These are phyloP conservation scores for Arion vulgaris DNA, from an alignment of 1,140 invertebrate genomes.

Conservation along the genomic window DNA sequence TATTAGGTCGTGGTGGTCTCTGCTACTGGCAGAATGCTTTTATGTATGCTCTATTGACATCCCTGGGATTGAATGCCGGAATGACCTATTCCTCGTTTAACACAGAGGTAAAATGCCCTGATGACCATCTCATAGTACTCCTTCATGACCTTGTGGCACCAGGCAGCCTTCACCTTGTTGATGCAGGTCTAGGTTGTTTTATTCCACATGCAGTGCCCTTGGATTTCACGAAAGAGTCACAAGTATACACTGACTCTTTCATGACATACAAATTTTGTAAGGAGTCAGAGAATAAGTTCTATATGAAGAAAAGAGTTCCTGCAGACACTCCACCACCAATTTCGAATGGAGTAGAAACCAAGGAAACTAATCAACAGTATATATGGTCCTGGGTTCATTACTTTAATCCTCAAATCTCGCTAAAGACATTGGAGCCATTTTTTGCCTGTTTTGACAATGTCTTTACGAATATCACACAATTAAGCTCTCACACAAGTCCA, in stretches of 20 bases:
- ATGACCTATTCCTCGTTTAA: not conserved
- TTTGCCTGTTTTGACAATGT: not conserved
- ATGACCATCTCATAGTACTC: not conserved
- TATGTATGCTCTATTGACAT: not conserved
- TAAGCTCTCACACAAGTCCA: not conserved
- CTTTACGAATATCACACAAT: not conserved
- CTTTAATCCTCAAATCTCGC: not conserved
- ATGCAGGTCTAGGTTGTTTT: not conserved
- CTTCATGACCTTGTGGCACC: not conserved
- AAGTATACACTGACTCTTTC: not conserved
- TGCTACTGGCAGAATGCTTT: slow-evolving; percentile 1
- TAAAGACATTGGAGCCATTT: not conserved
- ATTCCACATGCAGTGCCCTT: not conserved
- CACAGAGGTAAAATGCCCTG: not conserved
- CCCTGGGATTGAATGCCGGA: not conserved
- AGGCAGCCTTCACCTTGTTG: not conserved
- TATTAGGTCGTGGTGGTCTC: not conserved
- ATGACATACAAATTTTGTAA: not conserved
- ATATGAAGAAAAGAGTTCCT: too few relatives aligned
- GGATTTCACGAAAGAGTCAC: not conserved
- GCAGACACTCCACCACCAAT: not conserved
- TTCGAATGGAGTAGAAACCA: too few relatives aligned
- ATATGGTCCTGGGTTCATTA: not conserved
- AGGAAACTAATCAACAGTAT: too few relatives aligned
- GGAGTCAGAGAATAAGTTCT: not conserved